Conservation (phyloP, 2,888 invertebrate genomes). For the Osmoderma eremita region DNA sequence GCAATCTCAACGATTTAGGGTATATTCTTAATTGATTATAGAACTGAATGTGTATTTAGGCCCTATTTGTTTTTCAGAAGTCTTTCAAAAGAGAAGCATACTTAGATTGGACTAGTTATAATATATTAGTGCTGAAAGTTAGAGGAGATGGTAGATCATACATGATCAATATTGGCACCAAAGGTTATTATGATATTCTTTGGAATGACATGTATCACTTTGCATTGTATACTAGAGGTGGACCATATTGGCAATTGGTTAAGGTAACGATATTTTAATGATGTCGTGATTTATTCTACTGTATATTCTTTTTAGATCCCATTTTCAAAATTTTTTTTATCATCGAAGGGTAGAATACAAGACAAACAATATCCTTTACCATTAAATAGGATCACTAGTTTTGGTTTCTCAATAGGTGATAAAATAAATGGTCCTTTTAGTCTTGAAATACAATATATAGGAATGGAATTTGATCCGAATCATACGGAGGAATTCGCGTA, state of each 20-base stretch:
- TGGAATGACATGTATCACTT: constrained; percentile 92
- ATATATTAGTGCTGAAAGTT: constrained; percentile 79
- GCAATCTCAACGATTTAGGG: constrained; percentile 73
- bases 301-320: constrained; percentile 77
- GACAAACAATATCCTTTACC: constrained; percentile 78
- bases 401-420: constrained; percentile 87
- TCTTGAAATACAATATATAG: constrained; percentile 94
- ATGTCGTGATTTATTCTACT: constrained; percentile 4
- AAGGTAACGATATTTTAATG: constrained; percentile 68
- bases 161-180: constrained; percentile 79
- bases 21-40: constrained; percentile 58
- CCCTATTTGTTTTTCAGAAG: constrained; percentile 67
- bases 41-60: constrained; percentile 21
- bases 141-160: constrained; percentile 96
- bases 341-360: constrained; percentile 86
- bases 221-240: constrained; percentile 91
- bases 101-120: constrained; percentile 82
- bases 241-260: constrained; percentile 96
- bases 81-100: constrained; percentile 80
- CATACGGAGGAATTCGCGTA: constrained; percentile 91
- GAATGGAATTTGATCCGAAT: constrained; percentile 81
- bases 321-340: constrained; percentile 89
- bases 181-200: constrained; percentile 82
- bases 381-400: constrained; percentile 71
- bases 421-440: constrained; percentile 84